A percentile compares a stretch with the other conserved stretches of the same genome.
Conservation (phyloP, 2,888 invertebrate species). For the Thyatira batis region DNA sequence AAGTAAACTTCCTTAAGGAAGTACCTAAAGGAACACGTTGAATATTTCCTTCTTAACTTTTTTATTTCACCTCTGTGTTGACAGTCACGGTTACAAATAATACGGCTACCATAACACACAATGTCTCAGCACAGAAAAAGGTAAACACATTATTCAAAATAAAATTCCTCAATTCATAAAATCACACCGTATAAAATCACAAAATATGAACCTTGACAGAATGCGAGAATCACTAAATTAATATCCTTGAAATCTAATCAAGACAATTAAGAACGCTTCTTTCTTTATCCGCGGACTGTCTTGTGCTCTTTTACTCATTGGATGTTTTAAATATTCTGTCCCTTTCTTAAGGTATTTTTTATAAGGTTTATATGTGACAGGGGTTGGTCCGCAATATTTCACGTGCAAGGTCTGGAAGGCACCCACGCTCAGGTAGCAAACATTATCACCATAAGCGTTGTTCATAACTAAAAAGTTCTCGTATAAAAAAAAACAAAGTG, state of each 20-base stretch:
- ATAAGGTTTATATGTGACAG: constrained; percentile 73
- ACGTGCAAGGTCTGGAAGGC: constrained; percentile 65
- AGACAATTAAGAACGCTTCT: constrained; percentile 75
- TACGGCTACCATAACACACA: constrained; percentile 57
- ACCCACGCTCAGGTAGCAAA: constrained; percentile 80
- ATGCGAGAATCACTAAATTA: constrained; percentile 76
- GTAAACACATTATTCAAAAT: constrained; percentile 71
- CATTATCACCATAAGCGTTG: constrained; percentile 76
- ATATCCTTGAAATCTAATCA: constrained; percentile 82
- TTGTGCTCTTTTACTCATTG: constrained; percentile 36
- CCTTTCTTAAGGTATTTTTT: constrained; percentile 52
- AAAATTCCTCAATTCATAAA: constrained; percentile 58
- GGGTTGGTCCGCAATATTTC: constrained; percentile 77
- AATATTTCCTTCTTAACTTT: constrained; percentile 75
- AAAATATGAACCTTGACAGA: constrained; percentile 76
- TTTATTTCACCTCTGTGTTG: constrained; percentile 61
- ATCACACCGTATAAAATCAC: constrained; percentile 70
- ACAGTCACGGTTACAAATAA: constrained; percentile 68
- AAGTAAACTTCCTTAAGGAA: constrained; percentile 68
- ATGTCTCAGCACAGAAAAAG: constrained; percentile 67
- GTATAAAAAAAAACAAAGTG: constrained; percentile 36
- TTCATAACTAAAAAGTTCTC: constrained; percentile 59
- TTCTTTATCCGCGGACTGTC: constrained; percentile 39
- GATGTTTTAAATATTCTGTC: constrained; percentile 24
- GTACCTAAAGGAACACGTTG: constrained; percentile 44